Evolutionary conservation across 2,888 invertebrate genomes (phyloP), one percentile per base, ranked within the genome.

Genomic region (Matsumyia berberina): DNA sequence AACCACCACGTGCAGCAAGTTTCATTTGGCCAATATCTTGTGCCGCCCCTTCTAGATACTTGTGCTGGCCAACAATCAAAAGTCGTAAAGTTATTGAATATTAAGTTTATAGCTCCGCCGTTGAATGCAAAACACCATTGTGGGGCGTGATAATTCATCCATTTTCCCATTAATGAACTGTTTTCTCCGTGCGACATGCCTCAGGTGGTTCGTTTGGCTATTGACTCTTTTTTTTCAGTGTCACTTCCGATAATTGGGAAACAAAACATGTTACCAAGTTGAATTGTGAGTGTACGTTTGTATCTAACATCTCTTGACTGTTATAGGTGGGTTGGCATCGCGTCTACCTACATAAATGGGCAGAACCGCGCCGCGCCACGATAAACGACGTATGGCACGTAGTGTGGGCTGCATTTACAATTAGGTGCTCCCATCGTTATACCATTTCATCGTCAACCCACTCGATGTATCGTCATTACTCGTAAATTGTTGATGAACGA

Each of bases 241-340:
- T 29, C 66, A 82, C 77, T 77, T 82, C 82, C 82, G 82, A 70
- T 70, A 72, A 72, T 82, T 77, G 77, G 53, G 72, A 77, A 82
- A 70, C 82, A 66, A 77, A 70, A 66, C 77, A 70, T 66, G 77
- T 77, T 77, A 77, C 64, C 42, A 37, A 19, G 44, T 51, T 72
- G 58, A 42, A 55, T 46, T 51, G 77, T 76, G 39, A 74, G 69
- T 57, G 62, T 62, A 62, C 1, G n/a, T n/a, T n/a, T 62, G 74
- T 74, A 57, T 19, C 72, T 73, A 53, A 69, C 39, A n/a, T 17
- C 24, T 3, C 2, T 24, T 4, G 24, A 24, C 24, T 8, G 49
- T 49, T 37, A 51, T 62, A 73, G 80, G 80, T 81, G 81, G 81
- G 81, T 64, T 83, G 82, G 78, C 72, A 83, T 60, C 72, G 62